These are phyloP conservation scores for Parnassius mnemosyne DNA, from an alignment of 2,888 invertebrate genomes.

Conservation along the genomic window DNA sequence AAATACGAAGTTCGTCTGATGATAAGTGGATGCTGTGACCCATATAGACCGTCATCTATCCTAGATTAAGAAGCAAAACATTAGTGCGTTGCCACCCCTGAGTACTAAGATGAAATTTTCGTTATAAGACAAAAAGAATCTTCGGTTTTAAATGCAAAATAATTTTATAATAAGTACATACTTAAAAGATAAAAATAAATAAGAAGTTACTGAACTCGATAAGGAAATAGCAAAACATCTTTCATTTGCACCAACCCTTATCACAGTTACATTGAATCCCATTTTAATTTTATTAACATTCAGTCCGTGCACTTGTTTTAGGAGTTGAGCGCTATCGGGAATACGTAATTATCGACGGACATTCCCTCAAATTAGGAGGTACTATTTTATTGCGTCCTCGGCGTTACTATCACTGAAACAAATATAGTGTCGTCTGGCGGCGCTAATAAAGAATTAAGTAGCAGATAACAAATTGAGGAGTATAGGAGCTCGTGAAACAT, in stretches of 20 bases:
- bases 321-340: constrained; percentile 44
- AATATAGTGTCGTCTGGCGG: constrained; percentile 37
- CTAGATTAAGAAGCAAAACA: too few relatives aligned
- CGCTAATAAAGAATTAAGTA: constrained; percentile 44
- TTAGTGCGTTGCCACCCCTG: too few relatives aligned
- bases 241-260: constrained; percentile 1
- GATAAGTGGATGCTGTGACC: too few relatives aligned
- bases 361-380: constrained; percentile 47
- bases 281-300: constrained; percentile 57
- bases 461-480: constrained; percentile 40
- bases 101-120: too few relatives aligned
- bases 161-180: too few relatives aligned
- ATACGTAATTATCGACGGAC: constrained; percentile 43
- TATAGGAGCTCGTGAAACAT: not conserved
- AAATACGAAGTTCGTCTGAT: too few relatives aligned
- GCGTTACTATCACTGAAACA: constrained; percentile 41
- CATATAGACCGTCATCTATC: too few relatives aligned
- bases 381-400: constrained; percentile 38
- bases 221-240: not conserved
- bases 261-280: constrained; percentile 35
- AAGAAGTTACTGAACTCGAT: too few relatives aligned
- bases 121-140: too few relatives aligned
- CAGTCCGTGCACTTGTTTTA: constrained; percentile 42
- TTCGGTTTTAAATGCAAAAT: too few relatives aligned
- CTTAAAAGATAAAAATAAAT: too few relatives aligned